These are phyloP conservation scores for Hedya salicella DNA, from an alignment of 2,888 invertebrate species.

Conservation along the genomic window DNA sequence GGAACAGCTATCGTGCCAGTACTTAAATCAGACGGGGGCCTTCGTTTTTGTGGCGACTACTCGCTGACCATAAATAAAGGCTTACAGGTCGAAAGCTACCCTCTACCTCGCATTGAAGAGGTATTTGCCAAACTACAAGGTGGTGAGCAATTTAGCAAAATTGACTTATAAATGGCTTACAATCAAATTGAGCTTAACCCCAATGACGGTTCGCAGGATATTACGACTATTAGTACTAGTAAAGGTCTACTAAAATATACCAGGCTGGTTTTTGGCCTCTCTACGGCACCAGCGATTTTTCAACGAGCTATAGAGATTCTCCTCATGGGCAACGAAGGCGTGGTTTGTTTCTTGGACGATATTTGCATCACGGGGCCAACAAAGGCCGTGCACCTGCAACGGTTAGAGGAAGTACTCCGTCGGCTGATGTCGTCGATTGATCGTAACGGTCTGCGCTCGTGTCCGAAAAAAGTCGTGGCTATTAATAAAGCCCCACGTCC, in stretches of 20 bases:
- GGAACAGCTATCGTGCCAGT: too few relatives aligned
- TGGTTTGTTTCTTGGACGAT: not conserved
- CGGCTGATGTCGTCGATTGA: not conserved
- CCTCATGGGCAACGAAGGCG: not conserved
- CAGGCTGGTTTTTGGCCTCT: not conserved
- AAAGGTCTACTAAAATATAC: not conserved
- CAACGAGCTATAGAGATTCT: not conserved
- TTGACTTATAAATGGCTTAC: constrained; percentile 1
- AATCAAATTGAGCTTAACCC: too few relatives aligned
- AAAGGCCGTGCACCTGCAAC: not conserved
- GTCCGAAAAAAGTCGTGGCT: constrained; percentile 31
- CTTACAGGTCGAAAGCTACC: too few relatives aligned
- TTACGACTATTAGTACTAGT: constrained; percentile 5
- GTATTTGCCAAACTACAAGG: not conserved
- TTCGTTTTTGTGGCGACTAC: too few relatives aligned
- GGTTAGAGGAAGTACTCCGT: not conserved
- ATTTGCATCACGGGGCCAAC: not conserved
- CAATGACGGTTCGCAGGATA: not conserved
- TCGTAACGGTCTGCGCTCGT: constrained; percentile 23
- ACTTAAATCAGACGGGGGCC: too few relatives aligned
- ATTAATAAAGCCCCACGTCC: constrained; percentile 27
- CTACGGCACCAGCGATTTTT: not conserved
- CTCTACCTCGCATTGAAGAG: too few relatives aligned
- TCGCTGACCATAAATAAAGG: too few relatives aligned
- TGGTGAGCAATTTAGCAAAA: not conserved